Percentiles rank a stretch among this genome's conserved stretches.
These are phyloP conservation scores for Microchrysa polita DNA, from an alignment of 2,888 invertebrate species.

Conservation along the genomic window DNA sequence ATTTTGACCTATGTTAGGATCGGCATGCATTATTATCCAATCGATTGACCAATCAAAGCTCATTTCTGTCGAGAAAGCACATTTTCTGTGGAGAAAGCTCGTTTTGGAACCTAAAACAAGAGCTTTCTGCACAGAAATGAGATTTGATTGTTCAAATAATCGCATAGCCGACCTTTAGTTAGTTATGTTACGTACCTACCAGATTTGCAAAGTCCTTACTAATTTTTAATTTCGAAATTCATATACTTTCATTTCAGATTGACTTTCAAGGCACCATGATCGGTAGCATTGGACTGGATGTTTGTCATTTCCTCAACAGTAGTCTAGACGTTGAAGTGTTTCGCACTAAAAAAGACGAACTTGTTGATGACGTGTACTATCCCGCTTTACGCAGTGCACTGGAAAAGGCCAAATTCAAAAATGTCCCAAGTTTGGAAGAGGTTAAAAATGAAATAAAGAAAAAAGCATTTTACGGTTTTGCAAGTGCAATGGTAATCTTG, in stretches of 20 bases:
- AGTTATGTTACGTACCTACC: too few species aligned
- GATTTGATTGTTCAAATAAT: too few species aligned
- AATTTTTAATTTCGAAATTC: too few species aligned
- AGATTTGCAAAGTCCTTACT: too few species aligned
- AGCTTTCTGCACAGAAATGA: too few species aligned
- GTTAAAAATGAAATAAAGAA: slow-evolving; percentile 56
- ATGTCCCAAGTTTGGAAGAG: slow-evolving; percentile 56
- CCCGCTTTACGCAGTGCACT: slow-evolving; percentile 55
- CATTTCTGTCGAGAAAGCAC: too few species aligned
- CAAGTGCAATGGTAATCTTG: slow-evolving; percentile 61
- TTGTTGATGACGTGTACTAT: slow-evolving; percentile 56
- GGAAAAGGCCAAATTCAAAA: slow-evolving; percentile 6
- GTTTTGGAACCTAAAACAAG: too few species aligned
- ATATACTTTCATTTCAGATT: slow-evolving; percentile 54
- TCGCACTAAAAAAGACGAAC: slow-evolving; percentile 54
- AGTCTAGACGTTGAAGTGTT: slow-evolving; percentile 57
- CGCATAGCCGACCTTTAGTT: too few species aligned
- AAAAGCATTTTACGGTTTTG: slow-evolving; percentile 61
- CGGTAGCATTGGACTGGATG: slow-evolving; percentile 61
- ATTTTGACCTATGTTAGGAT: too few species aligned
- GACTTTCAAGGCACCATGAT: slow-evolving; percentile 60
- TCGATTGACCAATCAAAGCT: too few species aligned
- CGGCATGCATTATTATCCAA: too few species aligned
- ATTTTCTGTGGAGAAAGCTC: too few species aligned
- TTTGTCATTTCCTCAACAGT: slow-evolving; percentile 62